These are phyloP conservation scores for Eupithecia centaureata DNA, from an alignment of 2,888 invertebrate species.

Conservation along the genomic window DNA sequence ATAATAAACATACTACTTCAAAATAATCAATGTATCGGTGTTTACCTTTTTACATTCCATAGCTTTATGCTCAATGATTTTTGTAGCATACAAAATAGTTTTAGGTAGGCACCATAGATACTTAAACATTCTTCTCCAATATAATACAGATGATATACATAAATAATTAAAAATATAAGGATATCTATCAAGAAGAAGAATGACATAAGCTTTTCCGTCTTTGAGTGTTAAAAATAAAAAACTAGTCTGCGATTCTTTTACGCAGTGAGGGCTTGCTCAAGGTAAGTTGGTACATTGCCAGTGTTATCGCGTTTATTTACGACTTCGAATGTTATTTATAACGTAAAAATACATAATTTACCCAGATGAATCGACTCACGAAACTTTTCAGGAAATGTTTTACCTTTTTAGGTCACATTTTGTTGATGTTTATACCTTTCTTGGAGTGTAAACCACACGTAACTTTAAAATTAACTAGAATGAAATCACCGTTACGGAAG, in stretches of 20 bases:
- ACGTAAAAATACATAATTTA: slow-evolving; percentile 46
- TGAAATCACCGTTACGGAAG: background rate
- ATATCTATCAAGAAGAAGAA: background rate
- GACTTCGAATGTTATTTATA: slow-evolving; percentile 49
- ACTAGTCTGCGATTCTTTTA: slow-evolving; percentile 17
- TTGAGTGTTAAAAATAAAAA: background rate
- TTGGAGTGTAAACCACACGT: background rate
- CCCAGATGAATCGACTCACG: slow-evolving; percentile 42
- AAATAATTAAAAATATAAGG: too few species aligned
- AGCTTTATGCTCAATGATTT: too few species aligned
- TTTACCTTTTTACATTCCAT: too few species aligned
- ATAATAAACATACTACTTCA: too few species aligned
- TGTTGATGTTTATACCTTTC: background rate
- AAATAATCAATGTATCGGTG: too few species aligned
- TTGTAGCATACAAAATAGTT: too few species aligned
- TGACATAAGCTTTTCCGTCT: background rate
- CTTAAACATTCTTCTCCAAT: too few species aligned
- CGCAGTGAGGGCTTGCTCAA: slow-evolving; percentile 20
- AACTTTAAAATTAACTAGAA: background rate
- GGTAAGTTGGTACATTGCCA: slow-evolving; percentile 43
- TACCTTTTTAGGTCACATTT: slow-evolving; percentile 8
- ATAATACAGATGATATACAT: background rate
- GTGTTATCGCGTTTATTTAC: slow-evolving; percentile 54
- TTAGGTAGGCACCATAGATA: too few species aligned
- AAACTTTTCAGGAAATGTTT: slow-evolving; percentile 33